These are phyloP conservation scores for Eupithecia insigniata DNA, from an alignment of 2,888 invertebrate species.

Conservation along the genomic window DNA sequence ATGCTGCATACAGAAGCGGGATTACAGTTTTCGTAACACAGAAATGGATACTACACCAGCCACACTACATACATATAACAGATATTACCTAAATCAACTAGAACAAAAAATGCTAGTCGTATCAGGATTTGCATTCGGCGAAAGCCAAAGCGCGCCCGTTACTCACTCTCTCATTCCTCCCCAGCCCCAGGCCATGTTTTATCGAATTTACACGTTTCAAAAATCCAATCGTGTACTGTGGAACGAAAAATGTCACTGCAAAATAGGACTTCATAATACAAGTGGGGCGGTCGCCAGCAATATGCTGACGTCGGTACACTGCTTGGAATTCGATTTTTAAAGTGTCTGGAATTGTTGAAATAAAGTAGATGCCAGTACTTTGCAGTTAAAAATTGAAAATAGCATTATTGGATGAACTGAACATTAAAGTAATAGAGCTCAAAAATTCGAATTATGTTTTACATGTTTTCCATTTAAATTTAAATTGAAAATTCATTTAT, in stretches of 20 bases:
- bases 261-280: slow-evolving; percentile 80
- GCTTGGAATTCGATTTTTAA: slow-evolving; percentile 75
- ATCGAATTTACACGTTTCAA: slow-evolving; percentile 81
- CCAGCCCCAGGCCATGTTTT: slow-evolving; percentile 62
- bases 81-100: slow-evolving; percentile 25
- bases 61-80: no score
- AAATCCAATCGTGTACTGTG: slow-evolving; percentile 77
- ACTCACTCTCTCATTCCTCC: slow-evolving; percentile 56
- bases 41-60: slow-evolving; percentile 16
- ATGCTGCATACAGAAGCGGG: slow-evolving; percentile 19
- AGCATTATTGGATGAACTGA: slow-evolving; percentile 1
- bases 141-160: slow-evolving; percentile 47
- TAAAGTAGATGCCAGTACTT: slow-evolving; percentile 65
- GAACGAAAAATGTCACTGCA: slow-evolving; percentile 80
- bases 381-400: slow-evolving; percentile 24
- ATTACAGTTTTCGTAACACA: slow-evolving; percentile 4
- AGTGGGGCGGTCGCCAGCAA: slow-evolving; percentile 66
- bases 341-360: slow-evolving; percentile 65
- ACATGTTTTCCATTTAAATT: neutral
- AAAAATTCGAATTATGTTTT: no score
- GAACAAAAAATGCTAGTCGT: slow-evolving; percentile 35
- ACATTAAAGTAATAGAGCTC: neutral
- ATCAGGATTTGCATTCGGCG: slow-evolving; percentile 31
- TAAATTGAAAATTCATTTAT: no score
- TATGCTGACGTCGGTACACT: slow-evolving; percentile 72